Conservation (phyloP, 2,797 vertebrate species). For the Dendrocincla fuliginosa region DNA sequence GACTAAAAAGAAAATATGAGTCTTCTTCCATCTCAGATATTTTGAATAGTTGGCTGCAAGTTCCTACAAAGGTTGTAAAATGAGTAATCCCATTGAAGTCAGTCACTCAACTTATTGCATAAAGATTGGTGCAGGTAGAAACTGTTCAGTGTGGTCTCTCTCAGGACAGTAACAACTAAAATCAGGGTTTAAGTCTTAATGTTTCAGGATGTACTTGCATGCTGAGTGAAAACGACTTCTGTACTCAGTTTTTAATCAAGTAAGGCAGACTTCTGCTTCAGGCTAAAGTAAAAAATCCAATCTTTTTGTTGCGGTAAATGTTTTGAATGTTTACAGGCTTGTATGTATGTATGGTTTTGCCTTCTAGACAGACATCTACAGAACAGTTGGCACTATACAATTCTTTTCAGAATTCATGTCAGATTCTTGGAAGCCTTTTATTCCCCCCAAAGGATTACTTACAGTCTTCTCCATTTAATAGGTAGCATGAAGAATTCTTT, state of each 20-base stretch:
- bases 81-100: not conserved
- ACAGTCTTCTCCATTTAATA: not conserved
- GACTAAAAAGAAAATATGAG: not conserved
- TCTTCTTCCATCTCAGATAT: not conserved
- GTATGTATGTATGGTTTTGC: not conserved
- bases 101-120: not conserved
- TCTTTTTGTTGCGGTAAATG: not conserved
- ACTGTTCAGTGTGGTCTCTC: not conserved
- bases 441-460: not conserved
- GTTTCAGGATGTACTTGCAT: not conserved
- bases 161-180: not conserved
- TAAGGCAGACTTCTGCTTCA: not conserved
- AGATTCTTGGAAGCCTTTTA: not conserved
- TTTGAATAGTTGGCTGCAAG: constrained; percentile 28
- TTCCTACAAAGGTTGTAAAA: not conserved
- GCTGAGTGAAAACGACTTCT: not conserved
- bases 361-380: not conserved
- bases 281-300: not conserved
- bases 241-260: not conserved
- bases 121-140: not conserved
- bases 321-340: not conserved
- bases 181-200: not conserved
- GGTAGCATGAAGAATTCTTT: not conserved
- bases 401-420: not conserved
- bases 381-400: not conserved